Evolutionary conservation across 2,888 invertebrate genomes (phyloP).

Genomic region (Sepioteuthis lessoniana): DNA sequence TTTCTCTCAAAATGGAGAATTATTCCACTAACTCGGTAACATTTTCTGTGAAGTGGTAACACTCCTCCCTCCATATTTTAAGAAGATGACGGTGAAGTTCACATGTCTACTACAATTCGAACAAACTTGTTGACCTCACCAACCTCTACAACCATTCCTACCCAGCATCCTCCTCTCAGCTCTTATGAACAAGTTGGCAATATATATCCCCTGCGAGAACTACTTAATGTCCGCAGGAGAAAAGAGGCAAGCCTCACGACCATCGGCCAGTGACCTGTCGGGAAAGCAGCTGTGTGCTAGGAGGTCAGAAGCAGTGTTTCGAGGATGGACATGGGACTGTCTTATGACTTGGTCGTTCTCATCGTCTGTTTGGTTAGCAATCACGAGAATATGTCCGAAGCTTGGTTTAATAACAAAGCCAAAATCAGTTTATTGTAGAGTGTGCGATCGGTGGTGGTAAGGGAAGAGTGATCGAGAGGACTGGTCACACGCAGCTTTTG

Average conservation of each 20-base stretch:
- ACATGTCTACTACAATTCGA: no score
- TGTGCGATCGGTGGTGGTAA: not conserved
- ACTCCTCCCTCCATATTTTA: no score
- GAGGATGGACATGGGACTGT: not conserved
- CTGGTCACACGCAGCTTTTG: not conserved
- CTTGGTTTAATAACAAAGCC: constrained; percentile 33
- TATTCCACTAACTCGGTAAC: no score
- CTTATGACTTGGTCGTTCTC: not conserved
- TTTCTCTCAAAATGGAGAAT: no score
- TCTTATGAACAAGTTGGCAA: no score
- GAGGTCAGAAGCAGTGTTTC: not conserved
- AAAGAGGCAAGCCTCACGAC: not conserved
- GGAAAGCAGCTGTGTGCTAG: not conserved
- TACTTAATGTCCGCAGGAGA: not conserved
- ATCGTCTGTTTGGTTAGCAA: not conserved
- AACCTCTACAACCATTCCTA: no score
- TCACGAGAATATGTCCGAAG: not conserved
- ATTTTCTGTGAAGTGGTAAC: no score
- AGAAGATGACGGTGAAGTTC: no score
- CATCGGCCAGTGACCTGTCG: not conserved
- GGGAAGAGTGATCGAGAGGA: not conserved
- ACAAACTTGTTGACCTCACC: no score
- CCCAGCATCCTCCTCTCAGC: no score
- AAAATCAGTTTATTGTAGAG: not conserved
- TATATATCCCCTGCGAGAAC: not conserved